These are phyloP conservation scores for Nannospalax galili DNA, from an alignment of 2,113 vertebrate species.

Conservation along the genomic window DNA sequence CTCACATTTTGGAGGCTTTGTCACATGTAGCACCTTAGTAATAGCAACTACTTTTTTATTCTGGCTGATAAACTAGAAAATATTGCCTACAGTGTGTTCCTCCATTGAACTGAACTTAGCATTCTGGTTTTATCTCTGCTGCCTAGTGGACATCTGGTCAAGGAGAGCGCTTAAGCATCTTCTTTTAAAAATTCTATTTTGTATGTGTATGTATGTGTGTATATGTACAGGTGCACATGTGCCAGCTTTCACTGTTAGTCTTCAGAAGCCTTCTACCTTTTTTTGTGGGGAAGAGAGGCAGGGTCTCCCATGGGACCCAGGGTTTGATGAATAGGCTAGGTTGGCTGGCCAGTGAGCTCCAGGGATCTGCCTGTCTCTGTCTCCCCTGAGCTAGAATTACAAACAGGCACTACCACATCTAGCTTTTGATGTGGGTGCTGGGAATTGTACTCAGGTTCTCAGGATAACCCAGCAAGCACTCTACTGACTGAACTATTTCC, in stretches of 20 bases:
- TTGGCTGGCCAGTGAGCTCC: background rate
- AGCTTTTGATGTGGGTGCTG: background rate
- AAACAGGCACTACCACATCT: background rate
- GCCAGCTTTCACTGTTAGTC: background rate
- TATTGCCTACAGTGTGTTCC: background rate
- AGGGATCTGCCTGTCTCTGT: background rate
- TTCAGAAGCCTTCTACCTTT: background rate
- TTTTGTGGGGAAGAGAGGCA: background rate
- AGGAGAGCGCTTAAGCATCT: background rate
- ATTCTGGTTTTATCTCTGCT: background rate
- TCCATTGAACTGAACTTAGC: background rate
- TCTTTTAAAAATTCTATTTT: background rate
- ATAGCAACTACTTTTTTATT: background rate
- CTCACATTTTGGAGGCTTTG: background rate
- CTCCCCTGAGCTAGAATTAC: background rate
- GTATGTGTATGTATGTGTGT: background rate
- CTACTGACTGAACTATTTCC: background rate
- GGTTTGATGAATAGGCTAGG: background rate
- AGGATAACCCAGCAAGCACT: background rate
- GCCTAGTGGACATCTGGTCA: background rate
- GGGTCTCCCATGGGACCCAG: background rate
- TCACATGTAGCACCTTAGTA: background rate
- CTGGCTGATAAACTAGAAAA: background rate
- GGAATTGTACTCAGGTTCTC: background rate
- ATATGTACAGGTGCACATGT: background rate